Percentiles rank a stretch among this genome's conserved stretches.
These are phyloP conservation scores for Brienomyrus longianalis DNA, from an alignment of 2,113 vertebrate species.

Conservation along the genomic window DNA sequence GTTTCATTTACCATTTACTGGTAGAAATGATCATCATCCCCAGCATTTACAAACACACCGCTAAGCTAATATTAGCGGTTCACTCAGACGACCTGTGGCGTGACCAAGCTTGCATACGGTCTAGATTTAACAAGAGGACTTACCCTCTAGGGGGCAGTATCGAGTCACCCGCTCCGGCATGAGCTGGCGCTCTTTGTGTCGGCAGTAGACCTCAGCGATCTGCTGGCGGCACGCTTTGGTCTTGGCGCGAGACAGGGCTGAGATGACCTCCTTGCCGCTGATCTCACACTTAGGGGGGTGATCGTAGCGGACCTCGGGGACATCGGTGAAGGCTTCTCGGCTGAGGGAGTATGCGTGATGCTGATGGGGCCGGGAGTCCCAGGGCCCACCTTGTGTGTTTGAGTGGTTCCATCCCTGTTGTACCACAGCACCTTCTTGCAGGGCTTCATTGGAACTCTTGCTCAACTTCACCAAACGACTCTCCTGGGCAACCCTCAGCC, in stretches of 20 bases:
- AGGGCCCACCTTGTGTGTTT: conserved; percentile 23
- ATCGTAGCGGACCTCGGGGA: conserved; percentile 48
- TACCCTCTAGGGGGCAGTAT: conserved; percentile 78
- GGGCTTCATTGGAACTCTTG: conserved; percentile 59
- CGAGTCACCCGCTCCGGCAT: conserved; percentile 80
- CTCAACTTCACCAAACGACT: conserved; percentile 41
- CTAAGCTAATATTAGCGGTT: not conserved
- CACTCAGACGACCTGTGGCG: not conserved
- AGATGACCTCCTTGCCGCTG: conserved; percentile 82
- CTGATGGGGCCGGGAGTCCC: conserved; percentile 28
- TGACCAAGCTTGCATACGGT: not conserved
- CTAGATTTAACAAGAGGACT: conserved; percentile 34
- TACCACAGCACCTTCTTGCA: conserved; percentile 38
- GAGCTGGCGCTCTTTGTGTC: conserved; percentile 70
- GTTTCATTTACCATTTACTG: not conserved
- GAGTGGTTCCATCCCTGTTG: conserved; percentile 25
- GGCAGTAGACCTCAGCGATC: conserved; percentile 77
- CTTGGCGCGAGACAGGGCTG: conserved; percentile 75
- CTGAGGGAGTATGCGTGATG: conserved; percentile 16
- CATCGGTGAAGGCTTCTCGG: conserved; percentile 28
- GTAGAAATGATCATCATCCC: not conserved
- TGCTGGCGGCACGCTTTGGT: conserved; percentile 75
- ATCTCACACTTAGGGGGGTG: conserved; percentile 72
- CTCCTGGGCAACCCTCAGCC: conserved; percentile 53
- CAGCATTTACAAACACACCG: not conserved